These are phyloP conservation scores for Zosterops lateralis DNA, from an alignment of 2,113 vertebrate species.

Conservation along the genomic window DNA sequence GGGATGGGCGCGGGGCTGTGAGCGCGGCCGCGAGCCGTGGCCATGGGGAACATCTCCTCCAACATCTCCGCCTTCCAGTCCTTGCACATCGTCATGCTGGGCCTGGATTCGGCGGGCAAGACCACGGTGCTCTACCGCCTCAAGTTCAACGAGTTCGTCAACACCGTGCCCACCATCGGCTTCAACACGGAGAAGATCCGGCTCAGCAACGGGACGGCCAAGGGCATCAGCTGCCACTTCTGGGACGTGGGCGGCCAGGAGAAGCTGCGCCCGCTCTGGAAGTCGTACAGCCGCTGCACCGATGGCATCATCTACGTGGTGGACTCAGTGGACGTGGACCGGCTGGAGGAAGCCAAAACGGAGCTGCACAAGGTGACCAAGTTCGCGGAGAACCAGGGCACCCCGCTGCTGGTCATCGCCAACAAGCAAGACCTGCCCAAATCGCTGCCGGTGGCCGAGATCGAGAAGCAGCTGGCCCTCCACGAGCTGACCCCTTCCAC, in stretches of 20 bases:
- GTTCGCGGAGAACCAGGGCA: slow-evolving; percentile 95
- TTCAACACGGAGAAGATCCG: slow-evolving; percentile 97
- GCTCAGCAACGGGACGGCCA: slow-evolving; percentile 90
- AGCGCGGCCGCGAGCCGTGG: not conserved
- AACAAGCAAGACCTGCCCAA: slow-evolving; percentile 97
- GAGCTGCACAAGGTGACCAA: slow-evolving; percentile 97
- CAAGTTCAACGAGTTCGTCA: slow-evolving; percentile 97
- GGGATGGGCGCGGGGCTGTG: slow-evolving; percentile 28
- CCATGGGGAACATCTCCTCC: slow-evolving; percentile 95
- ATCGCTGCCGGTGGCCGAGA: slow-evolving; percentile 89
- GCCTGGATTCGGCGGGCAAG: slow-evolving; percentile 95
- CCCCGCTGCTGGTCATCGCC: slow-evolving; percentile 93
- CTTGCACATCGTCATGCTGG: slow-evolving; percentile 96
- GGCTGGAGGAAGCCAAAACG: slow-evolving; percentile 92
- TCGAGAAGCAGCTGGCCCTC: slow-evolving; percentile 94
- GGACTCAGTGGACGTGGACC: slow-evolving; percentile 94
- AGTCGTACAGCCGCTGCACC: slow-evolving; percentile 96
- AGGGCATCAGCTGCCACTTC: slow-evolving; percentile 97
- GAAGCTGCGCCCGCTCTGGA: slow-evolving; percentile 96
- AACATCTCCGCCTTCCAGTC: slow-evolving; percentile 97
- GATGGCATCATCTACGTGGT: slow-evolving; percentile 98
- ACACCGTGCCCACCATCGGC: slow-evolving; percentile 96
- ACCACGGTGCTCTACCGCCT: slow-evolving; percentile 93
- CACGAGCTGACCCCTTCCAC: slow-evolving; percentile 91
- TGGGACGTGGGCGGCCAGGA: slow-evolving; percentile 98